These are phyloP conservation scores for Cosmorhoe ocellata DNA, from an alignment of 2,888 invertebrate species.

Conservation along the genomic window DNA sequence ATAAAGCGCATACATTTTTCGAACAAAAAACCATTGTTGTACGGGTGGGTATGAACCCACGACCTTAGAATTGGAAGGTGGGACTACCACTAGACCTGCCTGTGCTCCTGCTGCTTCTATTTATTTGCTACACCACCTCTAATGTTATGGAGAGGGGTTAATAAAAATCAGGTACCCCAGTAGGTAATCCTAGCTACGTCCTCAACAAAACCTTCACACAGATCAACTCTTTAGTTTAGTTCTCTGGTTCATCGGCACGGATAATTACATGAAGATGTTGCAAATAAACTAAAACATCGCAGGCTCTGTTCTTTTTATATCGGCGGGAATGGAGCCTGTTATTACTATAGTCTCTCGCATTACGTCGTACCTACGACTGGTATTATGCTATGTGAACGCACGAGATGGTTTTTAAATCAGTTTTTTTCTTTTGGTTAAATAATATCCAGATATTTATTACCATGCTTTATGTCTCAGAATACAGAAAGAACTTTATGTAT, in stretches of 20 bases:
- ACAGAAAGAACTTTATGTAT: no score
- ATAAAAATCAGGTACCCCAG: neutral
- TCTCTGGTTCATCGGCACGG: slow-evolving; percentile 61
- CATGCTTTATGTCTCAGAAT: no score
- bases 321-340: slow-evolving; percentile 45
- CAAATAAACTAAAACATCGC: slow-evolving; percentile 50
- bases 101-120: no score
- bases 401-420: slow-evolving; percentile 1
- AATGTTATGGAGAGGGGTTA: no score
- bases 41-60: no score
- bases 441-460: no score
- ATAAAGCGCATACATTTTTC: no score
- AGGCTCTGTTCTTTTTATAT: slow-evolving; percentile 50
- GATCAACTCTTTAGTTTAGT: slow-evolving; percentile 30
- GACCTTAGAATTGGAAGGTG: no score
- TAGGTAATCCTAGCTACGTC: slow-evolving; percentile 9
- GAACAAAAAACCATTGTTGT: no score
- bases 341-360: slow-evolving; percentile 36
- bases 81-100: no score
- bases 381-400: slow-evolving; percentile 39
- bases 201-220: slow-evolving; percentile 23
- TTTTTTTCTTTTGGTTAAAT: slow-evolving; percentile 3
- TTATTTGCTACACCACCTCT: no score
- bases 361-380: slow-evolving; percentile 32
- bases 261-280: slow-evolving; percentile 63